These are phyloP conservation scores for Rhabdomys dilectus DNA, from an alignment of 2,113 vertebrate species.

Conservation along the genomic window DNA sequence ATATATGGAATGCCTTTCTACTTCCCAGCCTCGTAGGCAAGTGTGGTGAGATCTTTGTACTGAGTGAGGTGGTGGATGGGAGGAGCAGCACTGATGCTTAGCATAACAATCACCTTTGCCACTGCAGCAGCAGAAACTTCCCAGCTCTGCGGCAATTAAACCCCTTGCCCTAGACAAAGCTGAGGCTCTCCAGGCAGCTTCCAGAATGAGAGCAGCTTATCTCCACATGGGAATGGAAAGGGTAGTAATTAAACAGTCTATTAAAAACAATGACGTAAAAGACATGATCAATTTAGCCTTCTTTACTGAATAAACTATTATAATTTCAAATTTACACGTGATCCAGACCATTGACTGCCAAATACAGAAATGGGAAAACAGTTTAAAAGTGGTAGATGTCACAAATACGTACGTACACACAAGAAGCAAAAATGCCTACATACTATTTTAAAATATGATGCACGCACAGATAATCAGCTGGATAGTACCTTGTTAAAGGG, in stretches of 20 bases:
- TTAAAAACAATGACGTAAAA: conserved; percentile 51
- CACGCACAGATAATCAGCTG: conserved; percentile 4
- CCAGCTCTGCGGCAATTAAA: not conserved
- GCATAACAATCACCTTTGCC: not conserved
- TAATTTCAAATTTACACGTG: conserved; percentile 38
- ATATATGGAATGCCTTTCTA: not conserved
- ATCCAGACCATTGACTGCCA: conserved; percentile 20
- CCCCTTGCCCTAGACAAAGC: conserved; percentile 19
- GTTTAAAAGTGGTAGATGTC: conserved; percentile 40
- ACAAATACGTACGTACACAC: not conserved
- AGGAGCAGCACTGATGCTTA: not conserved
- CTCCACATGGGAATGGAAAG: not conserved
- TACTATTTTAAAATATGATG: conserved; percentile 6
- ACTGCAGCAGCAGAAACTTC: not conserved
- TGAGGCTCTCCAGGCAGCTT: not conserved
- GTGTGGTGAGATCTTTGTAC: not conserved
- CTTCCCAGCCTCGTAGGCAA: not conserved
- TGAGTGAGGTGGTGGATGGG: not conserved
- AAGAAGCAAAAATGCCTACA: conserved; percentile 16
- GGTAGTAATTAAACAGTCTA: conserved; percentile 55
- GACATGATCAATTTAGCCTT: conserved; percentile 27
- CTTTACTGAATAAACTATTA: conserved; percentile 60
- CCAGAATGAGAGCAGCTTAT: conserved; percentile 32
- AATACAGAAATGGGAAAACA: not conserved
- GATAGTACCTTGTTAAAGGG: not conserved